Conservation (phyloP, 1,140 invertebrate species). For the Drosophila jambulina region DNA sequence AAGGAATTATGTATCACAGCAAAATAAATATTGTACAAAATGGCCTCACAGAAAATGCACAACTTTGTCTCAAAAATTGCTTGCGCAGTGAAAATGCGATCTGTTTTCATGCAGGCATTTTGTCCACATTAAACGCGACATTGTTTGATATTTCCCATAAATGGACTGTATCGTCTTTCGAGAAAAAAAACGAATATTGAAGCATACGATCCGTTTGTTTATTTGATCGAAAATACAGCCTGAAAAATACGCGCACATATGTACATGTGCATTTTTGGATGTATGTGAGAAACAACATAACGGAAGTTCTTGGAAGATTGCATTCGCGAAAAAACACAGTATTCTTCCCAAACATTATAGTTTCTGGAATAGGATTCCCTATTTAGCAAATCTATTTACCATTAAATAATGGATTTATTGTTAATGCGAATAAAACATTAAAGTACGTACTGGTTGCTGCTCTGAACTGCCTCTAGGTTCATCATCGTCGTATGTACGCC, state of each 20-base stretch:
- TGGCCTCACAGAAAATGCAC: background rate
- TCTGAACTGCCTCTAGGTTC: background rate
- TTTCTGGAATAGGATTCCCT: background rate
- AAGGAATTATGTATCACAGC: background rate
- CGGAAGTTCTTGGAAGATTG: background rate
- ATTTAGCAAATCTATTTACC: background rate
- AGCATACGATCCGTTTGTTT: background rate
- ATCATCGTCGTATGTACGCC: conserved; percentile 17
- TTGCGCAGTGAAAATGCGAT: background rate
- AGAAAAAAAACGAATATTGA: background rate
- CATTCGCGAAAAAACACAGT: background rate
- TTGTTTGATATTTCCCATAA: background rate
- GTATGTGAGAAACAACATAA: background rate
- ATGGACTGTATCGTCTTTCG: background rate
- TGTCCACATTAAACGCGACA: background rate
- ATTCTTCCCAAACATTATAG: background rate
- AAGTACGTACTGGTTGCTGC: conserved; percentile 28
- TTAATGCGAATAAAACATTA: background rate
- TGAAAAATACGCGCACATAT: background rate
- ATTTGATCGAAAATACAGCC: background rate
- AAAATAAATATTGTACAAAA: background rate
- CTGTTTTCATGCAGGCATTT: background rate
- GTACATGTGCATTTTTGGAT: background rate
- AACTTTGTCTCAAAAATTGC: conserved; percentile 1
- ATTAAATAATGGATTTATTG: background rate